Base-by-base conservation (phyloP, 2,888 invertebrate genomes). In the Conistra vaccinii region DNA sequence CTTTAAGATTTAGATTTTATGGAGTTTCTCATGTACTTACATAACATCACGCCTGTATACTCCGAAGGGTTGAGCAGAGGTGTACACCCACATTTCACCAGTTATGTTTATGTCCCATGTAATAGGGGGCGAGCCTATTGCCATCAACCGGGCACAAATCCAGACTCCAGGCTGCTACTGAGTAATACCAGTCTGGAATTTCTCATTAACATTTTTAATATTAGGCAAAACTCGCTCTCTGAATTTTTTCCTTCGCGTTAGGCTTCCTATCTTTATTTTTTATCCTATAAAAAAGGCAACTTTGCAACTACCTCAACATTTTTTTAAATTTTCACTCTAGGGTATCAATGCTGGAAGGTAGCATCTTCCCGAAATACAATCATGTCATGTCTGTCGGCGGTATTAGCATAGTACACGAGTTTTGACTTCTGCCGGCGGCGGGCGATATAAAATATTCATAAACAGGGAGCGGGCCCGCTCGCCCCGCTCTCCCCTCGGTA, bases 391-490 rank as follows among this genome's bases (percentile, higher is more conserved):
- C 70, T 62, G 65, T 29, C 23, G 32, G 67, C 80, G 78, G 67
- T 85, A 90, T 91, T 92, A 88, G 83, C 91, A 92, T 91, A 89
- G 85, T 85, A 91, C 90, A 91, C 83, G 90, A 89, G 87, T 89
- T 89, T 78, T 85, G 87, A 89, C 89, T 91, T 76, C 35, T 78
- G 90, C 88, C 88, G 76, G 84, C 83, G 85, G 78, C 68, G 58
- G 45, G 81, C 81, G 65, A 81, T 76, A 95, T 95, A 92, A 93
- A 95, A 94, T 94, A 95, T 95, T 95, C 95, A 95, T 95, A 89
- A 88, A 83, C 81, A 77, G 88, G 91, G 92, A 81, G 79, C 70
- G 80, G 62, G 89, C 85, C 86, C 73, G 72, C 67, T 73, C 82
- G 63, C 83, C 89, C 88, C 85, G 48, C 78, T 79, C 87, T 87